Evolutionary conservation across 2,113 vertebrate species (phyloP).

Genomic region (Panthera uncia): DNA sequence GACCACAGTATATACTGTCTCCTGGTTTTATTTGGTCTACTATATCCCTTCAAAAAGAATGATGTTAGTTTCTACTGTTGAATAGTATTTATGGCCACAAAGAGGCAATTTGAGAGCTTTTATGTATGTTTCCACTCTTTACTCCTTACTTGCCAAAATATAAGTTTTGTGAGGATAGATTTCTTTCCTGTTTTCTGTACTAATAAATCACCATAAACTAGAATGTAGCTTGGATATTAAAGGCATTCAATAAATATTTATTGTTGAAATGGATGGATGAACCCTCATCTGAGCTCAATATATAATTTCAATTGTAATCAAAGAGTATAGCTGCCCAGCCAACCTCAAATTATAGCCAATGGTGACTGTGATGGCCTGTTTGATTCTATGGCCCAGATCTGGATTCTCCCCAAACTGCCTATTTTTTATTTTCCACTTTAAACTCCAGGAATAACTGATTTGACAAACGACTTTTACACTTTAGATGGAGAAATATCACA

Average conservation of each 20-base stretch:
- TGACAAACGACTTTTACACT: neutral
- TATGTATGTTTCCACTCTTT: neutral
- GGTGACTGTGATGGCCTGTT: neutral
- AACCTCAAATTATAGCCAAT: neutral
- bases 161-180: neutral
- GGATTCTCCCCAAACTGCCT: neutral
- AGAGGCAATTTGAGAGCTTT: neutral
- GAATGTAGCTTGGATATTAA: neutral
- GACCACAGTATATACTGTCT: neutral
- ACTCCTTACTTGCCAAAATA: neutral
- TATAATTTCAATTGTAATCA: neutral
- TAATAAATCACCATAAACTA: neutral
- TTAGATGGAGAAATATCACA: neutral
- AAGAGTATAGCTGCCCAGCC: neutral
- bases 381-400: neutral
- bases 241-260: neutral
- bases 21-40: neutral
- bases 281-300: neutral
- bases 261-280: neutral
- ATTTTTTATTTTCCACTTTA: neutral
- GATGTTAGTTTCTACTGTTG: neutral
- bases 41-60: neutral
- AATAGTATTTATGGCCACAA: neutral
- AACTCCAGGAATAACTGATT: neutral
- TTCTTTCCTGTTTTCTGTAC: neutral